phyloP scores from a whole-genome alignment of 2,888 invertebrate genomes.

The Lydus trimaculatus region DNA sequence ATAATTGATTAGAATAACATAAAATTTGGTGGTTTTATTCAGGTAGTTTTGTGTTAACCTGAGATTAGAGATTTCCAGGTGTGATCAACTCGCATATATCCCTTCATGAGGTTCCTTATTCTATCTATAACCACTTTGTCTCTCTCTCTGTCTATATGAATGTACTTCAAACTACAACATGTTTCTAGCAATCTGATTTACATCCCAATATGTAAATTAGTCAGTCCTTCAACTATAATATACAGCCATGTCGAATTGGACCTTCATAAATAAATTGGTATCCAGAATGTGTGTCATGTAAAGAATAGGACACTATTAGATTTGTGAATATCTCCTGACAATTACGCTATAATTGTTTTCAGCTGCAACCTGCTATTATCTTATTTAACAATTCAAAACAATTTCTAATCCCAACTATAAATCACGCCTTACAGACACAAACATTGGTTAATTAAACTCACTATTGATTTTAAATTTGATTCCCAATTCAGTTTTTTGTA shows the following conservation, averaged over 20 bases:
- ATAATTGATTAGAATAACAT: no score
- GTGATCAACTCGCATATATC: not conserved
- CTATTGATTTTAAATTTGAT: not conserved
- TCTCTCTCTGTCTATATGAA: not conserved
- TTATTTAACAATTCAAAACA: not conserved
- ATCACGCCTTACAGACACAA: not conserved
- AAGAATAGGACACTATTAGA: slow-evolving; percentile 21
- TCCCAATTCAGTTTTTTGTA: not conserved
- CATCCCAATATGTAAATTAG: slow-evolving; percentile 23
- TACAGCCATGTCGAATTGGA: slow-evolving; percentile 26
- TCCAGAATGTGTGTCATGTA: slow-evolving; percentile 13
- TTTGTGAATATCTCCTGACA: slow-evolving; percentile 14
- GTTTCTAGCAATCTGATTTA: slow-evolving; percentile 7
- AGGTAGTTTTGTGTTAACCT: no score
- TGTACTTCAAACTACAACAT: not conserved
- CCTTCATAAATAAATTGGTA: slow-evolving; percentile 35
- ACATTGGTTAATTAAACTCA: not conserved
- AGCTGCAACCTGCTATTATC: slow-evolving; percentile 16
- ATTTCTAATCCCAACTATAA: not conserved
- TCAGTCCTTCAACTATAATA: slow-evolving; percentile 14
- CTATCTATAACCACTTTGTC: not conserved
- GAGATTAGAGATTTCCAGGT: not conserved
- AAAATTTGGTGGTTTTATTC: no score
- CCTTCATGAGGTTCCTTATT: not conserved
- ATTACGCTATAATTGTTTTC: slow-evolving; percentile 29